Base-by-base conservation (phyloP, 2,113 vertebrate genomes). In the Fregata magnificens region DNA sequence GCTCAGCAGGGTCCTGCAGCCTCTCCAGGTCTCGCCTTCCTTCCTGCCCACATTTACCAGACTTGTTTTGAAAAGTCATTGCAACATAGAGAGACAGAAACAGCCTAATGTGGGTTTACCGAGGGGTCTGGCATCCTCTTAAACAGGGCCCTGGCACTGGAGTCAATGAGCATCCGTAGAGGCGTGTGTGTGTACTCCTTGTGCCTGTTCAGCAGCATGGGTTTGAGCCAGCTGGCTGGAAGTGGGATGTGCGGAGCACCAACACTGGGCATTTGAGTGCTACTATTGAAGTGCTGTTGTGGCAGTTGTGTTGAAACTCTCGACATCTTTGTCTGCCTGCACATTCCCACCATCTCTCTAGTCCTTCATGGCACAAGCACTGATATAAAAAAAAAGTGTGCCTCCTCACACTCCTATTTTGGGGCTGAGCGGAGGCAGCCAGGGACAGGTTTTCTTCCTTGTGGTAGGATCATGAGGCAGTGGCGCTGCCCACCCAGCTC, bases 151-250 rank as follows among this genome's bases (percentile, higher is more conserved):
- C 58, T 84, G 93, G 69, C 80, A 55, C 47, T 14, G 18, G 38
- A 94, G 66, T 32, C 21, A 61, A 36, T 0, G 2, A 53, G 36
- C 11, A 31, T 19, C 42, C 0, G 0, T 3, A 19, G 52, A 40
- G 21, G 34, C 0, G 0, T 3, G 5, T 16, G 11, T 2, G 6
- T 21, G 44, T 25, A 28, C 52, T 76, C 25, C 53, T 14, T 5
- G 32, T 53, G 73, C 53, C 70, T 53, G 36, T 8, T 36, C 17
- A 47, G 52, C 4, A 16, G 31, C 34, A 13, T 6, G 74, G n/a
- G 47, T 20, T 3, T 24, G 62, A 90, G 93, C 53, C 86, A 78
- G 67, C 1, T 92, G 86, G 71, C 66, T 85, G 74, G 66, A 71
- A 49, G 36, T 5, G 71, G 24, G 49, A 20, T 16, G 31, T 13